A percentile compares a stretch with the other conserved stretches of the same genome.
Conservation (phyloP, 2,888 invertebrate genomes). For the Orthosia incerta region DNA sequence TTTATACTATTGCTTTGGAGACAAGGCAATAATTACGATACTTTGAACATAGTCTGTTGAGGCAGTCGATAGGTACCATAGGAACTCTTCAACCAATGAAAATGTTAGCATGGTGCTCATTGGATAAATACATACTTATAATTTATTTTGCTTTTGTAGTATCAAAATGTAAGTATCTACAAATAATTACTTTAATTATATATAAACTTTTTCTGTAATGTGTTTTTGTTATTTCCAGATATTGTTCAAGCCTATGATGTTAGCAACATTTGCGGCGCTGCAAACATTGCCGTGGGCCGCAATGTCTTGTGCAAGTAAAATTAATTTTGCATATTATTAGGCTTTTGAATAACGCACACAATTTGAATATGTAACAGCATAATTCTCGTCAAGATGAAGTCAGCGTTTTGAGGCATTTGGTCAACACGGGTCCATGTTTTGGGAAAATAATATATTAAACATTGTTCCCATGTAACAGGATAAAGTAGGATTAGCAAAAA, state of each 20-base stretch:
- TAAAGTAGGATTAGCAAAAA: slow-evolving; percentile 41
- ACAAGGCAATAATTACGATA: too few species aligned
- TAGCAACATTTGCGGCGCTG: slow-evolving; percentile 65
- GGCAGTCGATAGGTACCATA: too few species aligned
- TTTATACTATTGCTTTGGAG: too few species aligned
- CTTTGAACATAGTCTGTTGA: too few species aligned
- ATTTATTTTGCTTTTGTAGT: too few species aligned
- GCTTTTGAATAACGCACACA: slow-evolving; percentile 13
- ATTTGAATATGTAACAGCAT: slow-evolving; percentile 27
- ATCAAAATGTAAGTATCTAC: too few species aligned
- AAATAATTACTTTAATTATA: neutral
- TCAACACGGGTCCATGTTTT: too few species aligned
- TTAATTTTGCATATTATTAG: slow-evolving; percentile 27
- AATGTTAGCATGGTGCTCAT: too few species aligned
- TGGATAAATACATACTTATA: too few species aligned
- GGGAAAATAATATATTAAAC: too few species aligned
- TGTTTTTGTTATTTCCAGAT: slow-evolving; percentile 68
- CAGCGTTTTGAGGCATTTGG: slow-evolving; percentile 29
- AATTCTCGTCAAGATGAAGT: slow-evolving; percentile 21
- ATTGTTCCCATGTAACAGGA: slow-evolving; percentile 19
- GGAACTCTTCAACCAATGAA: too few species aligned
- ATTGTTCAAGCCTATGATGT: slow-evolving; percentile 73
- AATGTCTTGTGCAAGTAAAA: slow-evolving; percentile 76
- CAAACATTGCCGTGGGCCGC: slow-evolving; percentile 75
- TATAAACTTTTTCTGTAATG: neutral